Evolutionary conservation across 2,113 vertebrate species (phyloP).

Genomic region (Dinomys branickii): DNA sequence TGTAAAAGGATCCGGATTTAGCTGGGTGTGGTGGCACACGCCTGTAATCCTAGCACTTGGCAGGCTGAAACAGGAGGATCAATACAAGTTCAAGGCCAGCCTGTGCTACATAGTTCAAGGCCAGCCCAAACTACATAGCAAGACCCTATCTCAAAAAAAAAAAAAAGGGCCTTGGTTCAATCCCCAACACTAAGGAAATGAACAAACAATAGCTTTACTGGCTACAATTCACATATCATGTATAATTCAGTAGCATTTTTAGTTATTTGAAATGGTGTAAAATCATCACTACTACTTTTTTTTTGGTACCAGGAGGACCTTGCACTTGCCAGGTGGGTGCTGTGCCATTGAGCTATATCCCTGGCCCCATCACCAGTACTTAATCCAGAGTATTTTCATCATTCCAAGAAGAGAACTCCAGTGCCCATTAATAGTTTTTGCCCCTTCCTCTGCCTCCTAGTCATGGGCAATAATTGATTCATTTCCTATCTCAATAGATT

Average conservation of each 20-base stretch:
- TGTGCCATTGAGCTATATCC: too few species aligned
- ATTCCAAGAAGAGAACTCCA: neutral
- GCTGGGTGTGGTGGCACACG: neutral
- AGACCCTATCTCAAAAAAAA: neutral
- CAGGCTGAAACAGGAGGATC: neutral
- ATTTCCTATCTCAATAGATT: neutral
- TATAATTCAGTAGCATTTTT: neutral
- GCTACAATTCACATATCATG: neutral
- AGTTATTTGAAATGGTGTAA: neutral
- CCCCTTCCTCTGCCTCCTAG: neutral
- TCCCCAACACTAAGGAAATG: neutral
- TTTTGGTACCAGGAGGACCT: too few species aligned
- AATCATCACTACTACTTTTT: neutral
- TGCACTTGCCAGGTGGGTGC: too few species aligned
- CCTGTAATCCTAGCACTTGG: neutral
- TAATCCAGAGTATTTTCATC: constrained; percentile 19
- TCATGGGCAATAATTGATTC: neutral
- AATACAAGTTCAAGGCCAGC: neutral
- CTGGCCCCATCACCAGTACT: neutral
- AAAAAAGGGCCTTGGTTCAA: neutral
- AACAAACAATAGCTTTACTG: constrained; percentile 24
- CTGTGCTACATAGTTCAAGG: neutral
- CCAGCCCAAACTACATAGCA: neutral
- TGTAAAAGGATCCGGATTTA: neutral
- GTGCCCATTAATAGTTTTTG: neutral